phyloP scores from a whole-genome alignment of 1,140 invertebrate genomes.

The Drosophila rhopaloa region DNA sequence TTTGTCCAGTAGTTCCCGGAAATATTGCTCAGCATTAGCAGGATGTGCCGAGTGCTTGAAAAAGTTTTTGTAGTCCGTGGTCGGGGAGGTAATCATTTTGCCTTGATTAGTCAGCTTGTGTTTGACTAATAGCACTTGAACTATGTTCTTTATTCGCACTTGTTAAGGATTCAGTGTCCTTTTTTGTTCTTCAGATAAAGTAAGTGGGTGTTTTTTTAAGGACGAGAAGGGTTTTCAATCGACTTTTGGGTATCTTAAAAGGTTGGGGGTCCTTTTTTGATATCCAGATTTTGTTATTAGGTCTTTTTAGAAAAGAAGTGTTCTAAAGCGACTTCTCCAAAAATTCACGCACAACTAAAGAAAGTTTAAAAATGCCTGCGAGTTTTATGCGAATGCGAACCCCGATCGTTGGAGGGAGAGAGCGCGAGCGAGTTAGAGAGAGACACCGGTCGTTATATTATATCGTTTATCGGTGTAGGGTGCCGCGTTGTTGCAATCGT shows the following conservation, averaged over 20 bases:
- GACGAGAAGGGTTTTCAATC: not conserved
- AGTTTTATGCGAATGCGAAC: constrained; percentile 50
- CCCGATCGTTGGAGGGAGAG: not conserved
- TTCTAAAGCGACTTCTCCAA: constrained; percentile 29
- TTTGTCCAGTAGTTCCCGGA: constrained; percentile 66
- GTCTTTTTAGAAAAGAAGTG: constrained; percentile 4
- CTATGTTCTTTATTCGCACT: not conserved
- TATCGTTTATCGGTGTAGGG: constrained; percentile 37
- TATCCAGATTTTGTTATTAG: not conserved
- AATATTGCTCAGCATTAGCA: constrained; percentile 79
- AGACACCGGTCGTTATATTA: constrained; percentile 30
- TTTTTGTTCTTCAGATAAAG: not conserved
- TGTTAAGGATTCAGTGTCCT: constrained; percentile 5
- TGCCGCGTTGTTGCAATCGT: constrained; percentile 2
- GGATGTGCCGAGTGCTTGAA: constrained; percentile 76
- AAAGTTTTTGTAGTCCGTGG: constrained; percentile 73
- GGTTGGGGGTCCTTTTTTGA: not conserved
- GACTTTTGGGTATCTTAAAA: not conserved
- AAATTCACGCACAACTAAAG: constrained; percentile 65
- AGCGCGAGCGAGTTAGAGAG: constrained; percentile 10
- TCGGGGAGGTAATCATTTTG: constrained; percentile 74
- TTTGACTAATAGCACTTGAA: constrained; percentile 4
- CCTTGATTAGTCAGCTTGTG: constrained; percentile 19
- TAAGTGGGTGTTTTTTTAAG: not conserved
- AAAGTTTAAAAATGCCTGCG: constrained; percentile 43